Percentiles rank a stretch among this genome's conserved stretches.
phyloP scores from a whole-genome alignment of 2,113 vertebrate species.

The Spheniscus mendiculus region DNA sequence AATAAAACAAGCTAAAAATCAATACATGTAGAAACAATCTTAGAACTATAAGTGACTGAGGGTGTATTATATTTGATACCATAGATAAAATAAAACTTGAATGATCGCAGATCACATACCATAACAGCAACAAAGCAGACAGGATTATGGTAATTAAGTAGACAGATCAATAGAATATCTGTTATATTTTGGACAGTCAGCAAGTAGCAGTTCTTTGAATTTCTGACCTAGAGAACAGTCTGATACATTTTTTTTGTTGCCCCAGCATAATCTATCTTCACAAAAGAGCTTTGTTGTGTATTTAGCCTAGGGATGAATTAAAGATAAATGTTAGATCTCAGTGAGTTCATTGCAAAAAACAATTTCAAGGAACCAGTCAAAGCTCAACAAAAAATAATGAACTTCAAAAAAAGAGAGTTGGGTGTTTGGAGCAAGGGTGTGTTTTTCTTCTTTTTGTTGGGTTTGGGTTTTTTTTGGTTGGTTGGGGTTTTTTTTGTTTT shows the following conservation, averaged over 20 bases:
- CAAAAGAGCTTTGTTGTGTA: not conserved
- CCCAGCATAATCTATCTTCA: not conserved
- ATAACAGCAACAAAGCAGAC: slow-evolving; percentile 34
- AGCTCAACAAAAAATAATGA: not conserved
- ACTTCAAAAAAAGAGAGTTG: not conserved
- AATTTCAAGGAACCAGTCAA: not conserved
- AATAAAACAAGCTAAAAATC: slow-evolving; percentile 57
- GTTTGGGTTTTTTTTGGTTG: not conserved
- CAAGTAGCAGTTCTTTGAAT: not conserved
- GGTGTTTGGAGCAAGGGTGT: not conserved
- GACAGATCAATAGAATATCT: slow-evolving; percentile 65
- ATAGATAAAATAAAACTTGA: slow-evolving; percentile 9
- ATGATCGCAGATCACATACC: slow-evolving; percentile 47
- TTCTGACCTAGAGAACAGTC: not conserved
- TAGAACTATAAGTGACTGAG: slow-evolving; percentile 10
- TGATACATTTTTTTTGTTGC: not conserved
- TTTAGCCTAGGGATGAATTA: not conserved
- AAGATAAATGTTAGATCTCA: not conserved
- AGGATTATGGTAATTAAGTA: slow-evolving; percentile 57
- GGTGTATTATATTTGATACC: not conserved
- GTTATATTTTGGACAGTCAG: slow-evolving; percentile 55
- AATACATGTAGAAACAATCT: slow-evolving; percentile 29
- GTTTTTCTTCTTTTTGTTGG: no score
- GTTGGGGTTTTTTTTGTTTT: not conserved
- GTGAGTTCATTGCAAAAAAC: not conserved